Evolutionary conservation across 2,888 invertebrate genomes (phyloP).

Genomic region (Drosophila meridionalis): DNA sequence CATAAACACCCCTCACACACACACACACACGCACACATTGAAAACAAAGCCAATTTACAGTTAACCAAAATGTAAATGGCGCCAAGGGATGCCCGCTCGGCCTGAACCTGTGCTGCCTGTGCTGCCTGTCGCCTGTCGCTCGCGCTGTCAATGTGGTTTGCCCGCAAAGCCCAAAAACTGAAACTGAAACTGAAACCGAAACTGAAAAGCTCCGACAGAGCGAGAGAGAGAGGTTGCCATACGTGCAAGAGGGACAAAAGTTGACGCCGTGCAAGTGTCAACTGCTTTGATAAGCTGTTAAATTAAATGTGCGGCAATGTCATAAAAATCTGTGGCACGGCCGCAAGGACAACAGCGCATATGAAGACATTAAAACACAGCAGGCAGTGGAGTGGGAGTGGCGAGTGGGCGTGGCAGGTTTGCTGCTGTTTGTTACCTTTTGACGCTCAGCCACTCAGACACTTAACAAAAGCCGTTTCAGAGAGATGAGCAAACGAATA

Average conservation of each 20-base stretch:
- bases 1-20: constrained; percentile 10
- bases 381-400: background rate
- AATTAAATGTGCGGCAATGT: constrained; percentile 69
- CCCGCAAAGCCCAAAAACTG: constrained; percentile 24
- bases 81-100: constrained; percentile 51
- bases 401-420: background rate
- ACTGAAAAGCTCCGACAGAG: constrained; percentile 2
- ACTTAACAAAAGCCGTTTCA: constrained; percentile 19
- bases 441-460: constrained; percentile 21
- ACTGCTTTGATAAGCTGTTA: constrained; percentile 78
- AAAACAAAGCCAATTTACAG: constrained; percentile 75
- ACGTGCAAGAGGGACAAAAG: background rate
- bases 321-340: constrained; percentile 72
- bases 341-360: constrained; percentile 59
- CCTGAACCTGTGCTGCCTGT: constrained; percentile 28
- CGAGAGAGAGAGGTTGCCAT: background rate
- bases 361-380: constrained; percentile 54
- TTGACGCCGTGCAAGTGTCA: constrained; percentile 57
- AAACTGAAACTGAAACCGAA: constrained; percentile 29
- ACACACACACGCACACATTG: constrained; percentile 28
- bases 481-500: background rate
- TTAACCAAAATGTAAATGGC: constrained; percentile 77
- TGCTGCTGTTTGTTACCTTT: constrained; percentile 11
- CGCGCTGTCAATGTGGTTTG: constrained; percentile 38
- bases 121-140: constrained; percentile 13